These are phyloP conservation scores for Diorhabda elongata DNA, from an alignment of 1,140 invertebrate species.

Conservation along the genomic window DNA sequence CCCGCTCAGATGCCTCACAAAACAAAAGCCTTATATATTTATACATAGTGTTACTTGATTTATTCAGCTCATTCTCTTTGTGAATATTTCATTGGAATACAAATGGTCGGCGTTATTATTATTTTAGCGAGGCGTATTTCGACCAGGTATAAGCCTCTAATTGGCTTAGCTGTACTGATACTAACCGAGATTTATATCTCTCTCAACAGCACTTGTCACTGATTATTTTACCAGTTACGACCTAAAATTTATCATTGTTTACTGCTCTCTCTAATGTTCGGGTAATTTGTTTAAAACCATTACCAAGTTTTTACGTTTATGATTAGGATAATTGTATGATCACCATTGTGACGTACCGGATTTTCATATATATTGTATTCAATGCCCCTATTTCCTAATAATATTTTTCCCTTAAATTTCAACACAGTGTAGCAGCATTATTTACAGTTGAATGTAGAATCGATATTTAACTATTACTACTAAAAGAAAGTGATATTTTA, in stretches of 20 bases:
- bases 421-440: no score
- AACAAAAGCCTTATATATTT: conserved; percentile 17
- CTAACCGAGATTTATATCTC: conserved; percentile 38
- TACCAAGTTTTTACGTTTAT: neutral
- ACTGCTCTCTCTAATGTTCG: neutral
- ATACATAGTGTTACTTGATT: conserved; percentile 30
- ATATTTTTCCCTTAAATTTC: no score
- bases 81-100: conserved; percentile 41
- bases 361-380: no score
- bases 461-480: no score
- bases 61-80: conserved; percentile 30
- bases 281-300: neutral
- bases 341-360: no score
- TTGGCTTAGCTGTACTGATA: conserved; percentile 31
- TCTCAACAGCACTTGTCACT: conserved; percentile 35
- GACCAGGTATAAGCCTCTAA: conserved; percentile 25
- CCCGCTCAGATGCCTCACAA: conserved; percentile 12
- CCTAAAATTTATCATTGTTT: conserved; percentile 30
- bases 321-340: no score
- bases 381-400: no score
- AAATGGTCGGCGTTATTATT: conserved; percentile 40
- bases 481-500: no score
- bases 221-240: conserved; percentile 33
- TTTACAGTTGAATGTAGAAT: no score
- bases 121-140: conserved; percentile 29